These are phyloP conservation scores for Solenodon paradoxus DNA, from an alignment of 2,113 vertebrate genomes.

Conservation along the genomic window DNA sequence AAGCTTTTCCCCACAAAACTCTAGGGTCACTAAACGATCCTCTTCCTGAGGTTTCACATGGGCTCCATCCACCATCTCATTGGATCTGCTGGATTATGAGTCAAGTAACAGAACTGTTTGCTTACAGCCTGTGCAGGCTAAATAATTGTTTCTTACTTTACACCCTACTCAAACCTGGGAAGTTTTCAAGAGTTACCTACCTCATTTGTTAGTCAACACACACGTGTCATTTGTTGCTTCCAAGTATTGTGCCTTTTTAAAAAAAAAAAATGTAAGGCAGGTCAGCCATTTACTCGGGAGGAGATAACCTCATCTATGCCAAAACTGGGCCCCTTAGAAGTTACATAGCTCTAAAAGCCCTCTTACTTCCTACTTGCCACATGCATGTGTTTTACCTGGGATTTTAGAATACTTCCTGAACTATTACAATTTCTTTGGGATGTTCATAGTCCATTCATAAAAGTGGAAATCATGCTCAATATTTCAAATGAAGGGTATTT, in stretches of 20 bases:
- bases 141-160: slow-evolving; percentile 13
- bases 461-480: background rate
- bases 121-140: background rate
- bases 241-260: background rate
- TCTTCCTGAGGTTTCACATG: background rate
- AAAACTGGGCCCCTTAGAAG: background rate
- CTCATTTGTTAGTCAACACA: background rate
- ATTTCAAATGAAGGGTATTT: slow-evolving; percentile 17
- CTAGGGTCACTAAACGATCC: background rate
- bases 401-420: background rate
- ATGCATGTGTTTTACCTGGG: background rate
- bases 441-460: background rate
- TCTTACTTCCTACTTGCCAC: background rate
- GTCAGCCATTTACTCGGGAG: background rate
- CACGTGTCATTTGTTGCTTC: background rate
- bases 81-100: background rate
- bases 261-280: background rate
- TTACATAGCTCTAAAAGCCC: background rate
- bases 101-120: background rate
- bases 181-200: background rate
- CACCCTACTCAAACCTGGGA: background rate
- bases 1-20: background rate
- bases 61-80: background rate
- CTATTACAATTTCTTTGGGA: background rate
- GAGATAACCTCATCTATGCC: background rate